These are phyloP conservation scores for Gymnocheta viridis DNA, from an alignment of 2,888 invertebrate species.

Conservation along the genomic window DNA sequence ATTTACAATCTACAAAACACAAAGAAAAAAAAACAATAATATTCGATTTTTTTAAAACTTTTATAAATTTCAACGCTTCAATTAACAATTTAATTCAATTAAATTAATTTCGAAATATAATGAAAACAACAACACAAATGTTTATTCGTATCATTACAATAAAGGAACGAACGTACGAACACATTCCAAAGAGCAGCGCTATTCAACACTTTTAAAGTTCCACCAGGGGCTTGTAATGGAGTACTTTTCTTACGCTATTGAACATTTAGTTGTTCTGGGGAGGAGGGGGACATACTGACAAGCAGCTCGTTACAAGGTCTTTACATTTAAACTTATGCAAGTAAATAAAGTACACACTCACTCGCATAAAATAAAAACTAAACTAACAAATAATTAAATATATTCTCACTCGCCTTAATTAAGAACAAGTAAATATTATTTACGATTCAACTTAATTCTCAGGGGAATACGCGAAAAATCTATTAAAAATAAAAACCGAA, in stretches of 20 bases:
- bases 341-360: constrained; percentile 17
- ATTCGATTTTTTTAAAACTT: constrained; percentile 43
- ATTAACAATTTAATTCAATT: constrained; percentile 79
- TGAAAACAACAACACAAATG: constrained; percentile 9
- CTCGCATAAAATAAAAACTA: neutral
- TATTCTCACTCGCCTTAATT: constrained; percentile 14
- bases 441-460: constrained; percentile 39
- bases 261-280: neutral
- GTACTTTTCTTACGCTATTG: constrained; percentile 12
- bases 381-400: constrained; percentile 19
- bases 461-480: constrained; percentile 40
- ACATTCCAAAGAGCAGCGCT: constrained; percentile 5
- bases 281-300: constrained; percentile 17
- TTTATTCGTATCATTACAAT: constrained; percentile 7
- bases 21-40: constrained; percentile 6
- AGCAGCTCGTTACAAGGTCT: constrained; percentile 46
- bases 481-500: neutral
- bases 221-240: constrained; percentile 17
- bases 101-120: constrained; percentile 76
- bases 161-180: neutral
- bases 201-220: constrained; percentile 30
- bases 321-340: constrained; percentile 47
- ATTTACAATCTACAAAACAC: constrained; percentile 48
- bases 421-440: constrained; percentile 27
- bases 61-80: constrained; percentile 74